A percentile compares a stretch with the other conserved stretches of the same genome.
phyloP scores from a whole-genome alignment of 1,140 invertebrate genomes.

The Pomacea maculata region DNA sequence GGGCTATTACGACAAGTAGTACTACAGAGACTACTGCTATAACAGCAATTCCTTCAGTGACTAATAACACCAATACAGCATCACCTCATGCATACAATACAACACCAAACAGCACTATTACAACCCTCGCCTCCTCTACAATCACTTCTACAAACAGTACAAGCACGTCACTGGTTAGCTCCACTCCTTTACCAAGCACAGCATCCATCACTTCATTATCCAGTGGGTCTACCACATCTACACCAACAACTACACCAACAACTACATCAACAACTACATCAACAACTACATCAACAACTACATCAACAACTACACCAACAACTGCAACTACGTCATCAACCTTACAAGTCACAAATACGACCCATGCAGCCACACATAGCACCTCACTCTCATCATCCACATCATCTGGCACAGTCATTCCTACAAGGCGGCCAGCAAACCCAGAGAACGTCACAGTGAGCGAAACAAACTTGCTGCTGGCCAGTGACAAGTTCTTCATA shows the following conservation, averaged over 20 bases:
- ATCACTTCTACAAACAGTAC: neutral
- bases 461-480: constrained; percentile 19
- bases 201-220: no score
- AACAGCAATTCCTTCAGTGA: no score
- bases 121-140: neutral
- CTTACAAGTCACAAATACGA: neutral
- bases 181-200: neutral
- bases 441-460: neutral
- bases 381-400: neutral
- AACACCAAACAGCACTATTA: neutral
- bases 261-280: neutral
- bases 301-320: constrained; percentile 1
- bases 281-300: no score
- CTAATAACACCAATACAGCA: no score
- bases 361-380: neutral
- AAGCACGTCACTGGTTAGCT: neutral
- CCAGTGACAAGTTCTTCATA: neutral
- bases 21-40: no score
- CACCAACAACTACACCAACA: neutral
- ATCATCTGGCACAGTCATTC: neutral
- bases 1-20: no score
- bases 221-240: neutral
- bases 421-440: neutral
- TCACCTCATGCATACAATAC: no score
- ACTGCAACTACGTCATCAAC: neutral